Evolutionary conservation across 2,888 invertebrate species (phyloP).

Genomic region (Dendrolimus pini): DNA sequence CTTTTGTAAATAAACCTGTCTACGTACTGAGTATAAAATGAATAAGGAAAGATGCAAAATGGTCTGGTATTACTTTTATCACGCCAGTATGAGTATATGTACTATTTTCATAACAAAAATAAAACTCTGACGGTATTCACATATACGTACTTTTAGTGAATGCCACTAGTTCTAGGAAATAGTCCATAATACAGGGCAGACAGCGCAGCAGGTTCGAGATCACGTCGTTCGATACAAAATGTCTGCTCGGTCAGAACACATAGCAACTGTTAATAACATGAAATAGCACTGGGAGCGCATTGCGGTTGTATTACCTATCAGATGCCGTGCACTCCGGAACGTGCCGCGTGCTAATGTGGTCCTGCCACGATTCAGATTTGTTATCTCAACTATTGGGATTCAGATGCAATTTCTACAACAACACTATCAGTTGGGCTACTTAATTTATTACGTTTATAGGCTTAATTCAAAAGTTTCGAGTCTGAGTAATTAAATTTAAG

Average conservation of each 20-base stretch:
- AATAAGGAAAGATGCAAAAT: no score
- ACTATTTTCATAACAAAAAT: no score
- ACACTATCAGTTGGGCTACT: background rate
- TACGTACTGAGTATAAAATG: no score
- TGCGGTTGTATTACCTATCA: slow-evolving; percentile 50
- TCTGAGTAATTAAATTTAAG: no score
- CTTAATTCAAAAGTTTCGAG: no score
- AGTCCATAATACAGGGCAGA: slow-evolving; percentile 28
- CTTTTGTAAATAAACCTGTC: no score
- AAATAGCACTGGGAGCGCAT: slow-evolving; percentile 48
- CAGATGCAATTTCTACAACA: background rate
- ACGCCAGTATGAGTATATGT: no score
- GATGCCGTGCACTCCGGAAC: slow-evolving; percentile 56
- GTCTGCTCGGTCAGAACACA: slow-evolving; percentile 39
- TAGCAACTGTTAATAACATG: slow-evolving; percentile 50
- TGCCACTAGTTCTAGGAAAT: slow-evolving; percentile 11
- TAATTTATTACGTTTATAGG: no score
- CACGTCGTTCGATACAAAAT: slow-evolving; percentile 39
- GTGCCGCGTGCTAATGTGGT: slow-evolving; percentile 64
- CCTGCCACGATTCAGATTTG: slow-evolving; percentile 65
- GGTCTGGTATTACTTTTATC: no score
- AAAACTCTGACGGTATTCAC: no score
- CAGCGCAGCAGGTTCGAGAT: slow-evolving; percentile 39
- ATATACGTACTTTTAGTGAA: no score
- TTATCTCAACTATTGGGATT: slow-evolving; percentile 30